A percentile compares a stretch with the other conserved stretches of the same genome.
Conservation (phyloP, 2,113 vertebrate genomes). For the Oriolus oriolus region DNA sequence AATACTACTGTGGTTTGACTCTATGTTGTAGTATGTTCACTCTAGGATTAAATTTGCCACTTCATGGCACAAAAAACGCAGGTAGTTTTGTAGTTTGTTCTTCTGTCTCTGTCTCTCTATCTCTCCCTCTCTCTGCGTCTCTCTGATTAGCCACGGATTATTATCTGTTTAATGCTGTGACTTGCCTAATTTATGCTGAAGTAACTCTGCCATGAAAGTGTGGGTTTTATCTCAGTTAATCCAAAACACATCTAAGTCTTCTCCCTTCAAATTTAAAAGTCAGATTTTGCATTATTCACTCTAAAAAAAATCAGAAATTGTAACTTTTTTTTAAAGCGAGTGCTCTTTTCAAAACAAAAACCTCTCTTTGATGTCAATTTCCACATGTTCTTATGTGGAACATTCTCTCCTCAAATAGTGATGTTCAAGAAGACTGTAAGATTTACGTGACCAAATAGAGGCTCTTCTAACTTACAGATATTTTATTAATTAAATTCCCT, state of each 20-base stretch:
- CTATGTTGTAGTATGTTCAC: rapidly evolving
- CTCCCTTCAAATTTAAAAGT: not conserved
- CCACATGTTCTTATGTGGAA: not conserved
- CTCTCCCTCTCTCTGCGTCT: not conserved
- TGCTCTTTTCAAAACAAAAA: not conserved
- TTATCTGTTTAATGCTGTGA: not conserved
- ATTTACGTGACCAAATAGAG: not conserved
- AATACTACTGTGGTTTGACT: not conserved
- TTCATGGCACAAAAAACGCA: not conserved
- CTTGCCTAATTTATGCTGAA: not conserved
- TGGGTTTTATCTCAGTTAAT: not conserved
- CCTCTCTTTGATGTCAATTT: not conserved
- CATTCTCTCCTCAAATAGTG: not conserved
- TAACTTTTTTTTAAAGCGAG: rapidly evolving
- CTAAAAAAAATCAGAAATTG: not conserved
- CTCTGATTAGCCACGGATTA: not conserved
- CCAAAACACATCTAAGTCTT: not conserved
- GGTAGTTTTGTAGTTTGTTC: not conserved
- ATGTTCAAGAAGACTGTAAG: not conserved
- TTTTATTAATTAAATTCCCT: not conserved
- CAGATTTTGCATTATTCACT: not conserved
- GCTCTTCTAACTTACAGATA: not conserved
- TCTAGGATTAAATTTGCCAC: not conserved
- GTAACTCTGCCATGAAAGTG: not conserved
- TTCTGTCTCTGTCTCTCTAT: not conserved